Evolutionary conservation across 2,113 vertebrate genomes (phyloP), one percentile per base, ranked within the genome.

Genomic region (Glaucomys volans): DNA sequence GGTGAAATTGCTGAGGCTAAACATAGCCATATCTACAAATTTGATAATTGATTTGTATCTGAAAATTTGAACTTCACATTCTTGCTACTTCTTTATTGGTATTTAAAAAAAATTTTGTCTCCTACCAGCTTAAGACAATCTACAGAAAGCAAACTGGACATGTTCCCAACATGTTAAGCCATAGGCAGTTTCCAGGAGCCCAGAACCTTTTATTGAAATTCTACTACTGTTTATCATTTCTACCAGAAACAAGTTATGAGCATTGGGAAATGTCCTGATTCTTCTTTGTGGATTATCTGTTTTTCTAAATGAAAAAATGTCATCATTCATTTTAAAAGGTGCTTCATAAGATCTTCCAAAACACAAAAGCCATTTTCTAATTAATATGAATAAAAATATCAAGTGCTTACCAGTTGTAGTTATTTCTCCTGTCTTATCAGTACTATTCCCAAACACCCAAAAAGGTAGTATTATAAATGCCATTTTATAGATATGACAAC

Each of bases 301-400:
- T 62, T 94, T 87, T 80, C 47, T 47, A 67, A 93, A 69, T 69
- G 8, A 89, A 72, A 88, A 89, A 7, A 17, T 57, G 13, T 0
- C 76, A 76, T 37, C 37, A 57, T 89, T 93, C 2, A 94, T 75
- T 97, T 81, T n/a, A 40, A 71, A 97, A 93, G 16, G 7, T 96
- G 17, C 2, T 59, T 77, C 10, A 71, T 95, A 93, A 91, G 18
- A 47, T 86, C 13, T 89, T 2, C 35, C 13, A 67, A 54, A 74
- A 83, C 30, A 82, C 22, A 20, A 80, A 89, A 83, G 42, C 52
- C 92, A 93, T 93, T 96, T 94, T 79, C 30, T 92, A 82, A 83
- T 88, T 87, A 96, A 91, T 69, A 83, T 87, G 50, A 92, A 95
- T 72, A 75, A 91, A 76, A 52, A 0, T 84, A 76, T 87, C 69